Evolutionary conservation across 1,140 invertebrate genomes (phyloP).

Genomic region (Chymomyza costata): DNA sequence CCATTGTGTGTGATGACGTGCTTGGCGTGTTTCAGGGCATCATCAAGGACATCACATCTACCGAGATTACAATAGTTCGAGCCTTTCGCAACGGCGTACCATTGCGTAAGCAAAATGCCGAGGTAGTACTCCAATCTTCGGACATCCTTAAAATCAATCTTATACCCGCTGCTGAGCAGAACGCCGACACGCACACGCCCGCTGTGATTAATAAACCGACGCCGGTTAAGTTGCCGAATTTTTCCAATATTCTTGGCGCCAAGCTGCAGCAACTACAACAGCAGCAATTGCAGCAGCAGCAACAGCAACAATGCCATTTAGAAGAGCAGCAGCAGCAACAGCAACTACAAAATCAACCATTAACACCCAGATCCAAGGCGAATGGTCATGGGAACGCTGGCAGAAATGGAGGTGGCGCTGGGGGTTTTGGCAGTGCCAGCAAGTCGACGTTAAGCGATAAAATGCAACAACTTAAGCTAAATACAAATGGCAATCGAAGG

Average conservation of each 20-base stretch:
- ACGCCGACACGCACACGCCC: slow-evolving; percentile 44
- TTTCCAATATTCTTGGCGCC: slow-evolving; percentile 56
- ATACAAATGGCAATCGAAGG: slow-evolving; percentile 36
- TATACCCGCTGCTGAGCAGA: slow-evolving; percentile 54
- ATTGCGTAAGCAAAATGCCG: slow-evolving; percentile 76
- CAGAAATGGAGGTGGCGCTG: slow-evolving; percentile 3
- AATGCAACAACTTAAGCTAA: slow-evolving; percentile 55
- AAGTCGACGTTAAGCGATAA: slow-evolving; percentile 50
- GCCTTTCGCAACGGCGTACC: slow-evolving; percentile 89
- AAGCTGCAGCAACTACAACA: slow-evolving; percentile 49
- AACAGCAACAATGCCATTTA: slow-evolving; percentile 22
- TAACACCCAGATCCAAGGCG: slow-evolving; percentile 25
- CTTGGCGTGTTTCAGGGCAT: slow-evolving; percentile 81
- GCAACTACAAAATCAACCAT: slow-evolving; percentile 29
- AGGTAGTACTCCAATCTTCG: slow-evolving; percentile 78
- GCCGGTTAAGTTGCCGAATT: slow-evolving; percentile 67
- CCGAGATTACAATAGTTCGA: slow-evolving; percentile 84
- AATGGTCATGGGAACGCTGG: slow-evolving; percentile 27
- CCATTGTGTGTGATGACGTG: slow-evolving; percentile 64
- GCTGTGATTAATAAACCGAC: slow-evolving; percentile 71
- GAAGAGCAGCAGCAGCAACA: slow-evolving; percentile 27
- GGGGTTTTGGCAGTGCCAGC: background rate
- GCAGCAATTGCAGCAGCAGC: slow-evolving; percentile 34
- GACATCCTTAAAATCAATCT: slow-evolving; percentile 62
- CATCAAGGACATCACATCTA: slow-evolving; percentile 83